Evolutionary conservation across 2,113 vertebrate genomes (phyloP).

Genomic region (Nannobrachium achirus): DNA sequence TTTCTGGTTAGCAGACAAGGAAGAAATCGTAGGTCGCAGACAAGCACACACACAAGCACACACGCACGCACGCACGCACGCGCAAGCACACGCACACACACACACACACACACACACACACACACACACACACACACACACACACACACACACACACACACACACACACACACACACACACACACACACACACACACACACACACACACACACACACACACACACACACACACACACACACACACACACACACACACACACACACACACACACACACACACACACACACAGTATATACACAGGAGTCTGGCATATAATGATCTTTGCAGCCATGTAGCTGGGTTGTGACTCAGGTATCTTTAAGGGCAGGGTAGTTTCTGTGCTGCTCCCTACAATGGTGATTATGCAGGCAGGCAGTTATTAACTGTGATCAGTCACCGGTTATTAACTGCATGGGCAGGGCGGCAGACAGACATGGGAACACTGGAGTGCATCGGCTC

Average conservation of each 20-base stretch:
- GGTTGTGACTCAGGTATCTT: constrained; percentile 18
- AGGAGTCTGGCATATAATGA: constrained; percentile 8
- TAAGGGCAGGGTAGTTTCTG: constrained; percentile 7
- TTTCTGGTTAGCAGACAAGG: neutral
- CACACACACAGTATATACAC: constrained; percentile 19
- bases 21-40: neutral
- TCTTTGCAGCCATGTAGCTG: constrained; percentile 7
- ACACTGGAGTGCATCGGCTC: constrained; percentile 4
- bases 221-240: neutral
- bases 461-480: constrained; percentile 10
- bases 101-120: neutral
- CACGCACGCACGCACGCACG: neutral
- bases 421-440: constrained; percentile 29
- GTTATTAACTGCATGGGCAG: constrained; percentile 34
- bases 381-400: constrained; percentile 35
- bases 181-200: neutral
- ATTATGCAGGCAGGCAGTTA: constrained; percentile 53
- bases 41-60: neutral
- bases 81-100: neutral
- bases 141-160: neutral
- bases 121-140: neutral
- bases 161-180: neutral
- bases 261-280: constrained; percentile 7
- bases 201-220: too few relatives aligned
- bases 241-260: neutral